phyloP scores from a whole-genome alignment of 2,888 invertebrate species.

The Rambutsinella grinnellia region DNA sequence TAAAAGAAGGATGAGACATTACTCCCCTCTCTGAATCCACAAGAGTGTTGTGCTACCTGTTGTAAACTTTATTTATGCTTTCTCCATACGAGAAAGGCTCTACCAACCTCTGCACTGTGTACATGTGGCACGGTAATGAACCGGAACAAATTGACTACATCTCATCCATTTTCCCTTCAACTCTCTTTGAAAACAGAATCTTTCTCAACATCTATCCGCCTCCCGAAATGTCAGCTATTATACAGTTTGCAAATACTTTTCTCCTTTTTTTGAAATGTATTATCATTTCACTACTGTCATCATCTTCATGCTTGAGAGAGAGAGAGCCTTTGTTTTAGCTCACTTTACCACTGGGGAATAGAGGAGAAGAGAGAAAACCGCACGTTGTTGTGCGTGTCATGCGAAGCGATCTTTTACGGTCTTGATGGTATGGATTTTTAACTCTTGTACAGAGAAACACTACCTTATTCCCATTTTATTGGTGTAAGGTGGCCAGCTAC shows the following conservation, averaged over 20 bases:
- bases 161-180: constrained; percentile 16
- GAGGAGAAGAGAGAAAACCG: not conserved
- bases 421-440: not conserved
- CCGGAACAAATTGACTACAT: constrained; percentile 40
- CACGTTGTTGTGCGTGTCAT: not conserved
- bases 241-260: too few relatives aligned
- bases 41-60: constrained; percentile 37
- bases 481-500: not conserved
- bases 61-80: constrained; percentile 46
- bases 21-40: constrained; percentile 4
- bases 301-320: not conserved
- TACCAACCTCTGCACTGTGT: not conserved
- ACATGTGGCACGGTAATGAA: constrained; percentile 42
- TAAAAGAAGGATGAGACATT: not conserved
- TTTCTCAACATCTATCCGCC: too few relatives aligned
- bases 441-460: not conserved
- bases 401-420: not conserved
- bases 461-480: not conserved
- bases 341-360: too few relatives aligned
- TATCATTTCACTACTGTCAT: constrained; percentile 10
- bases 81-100: not conserved
- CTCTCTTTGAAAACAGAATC: too few relatives aligned
- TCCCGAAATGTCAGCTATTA: too few relatives aligned
- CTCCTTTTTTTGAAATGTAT: too few relatives aligned
- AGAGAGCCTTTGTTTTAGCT: not conserved